Percentiles rank a stretch among this genome's conserved stretches.
Evolutionary conservation across 2,797 vertebrate genomes (phyloP).

Genomic region (Microchirus variegatus): DNA sequence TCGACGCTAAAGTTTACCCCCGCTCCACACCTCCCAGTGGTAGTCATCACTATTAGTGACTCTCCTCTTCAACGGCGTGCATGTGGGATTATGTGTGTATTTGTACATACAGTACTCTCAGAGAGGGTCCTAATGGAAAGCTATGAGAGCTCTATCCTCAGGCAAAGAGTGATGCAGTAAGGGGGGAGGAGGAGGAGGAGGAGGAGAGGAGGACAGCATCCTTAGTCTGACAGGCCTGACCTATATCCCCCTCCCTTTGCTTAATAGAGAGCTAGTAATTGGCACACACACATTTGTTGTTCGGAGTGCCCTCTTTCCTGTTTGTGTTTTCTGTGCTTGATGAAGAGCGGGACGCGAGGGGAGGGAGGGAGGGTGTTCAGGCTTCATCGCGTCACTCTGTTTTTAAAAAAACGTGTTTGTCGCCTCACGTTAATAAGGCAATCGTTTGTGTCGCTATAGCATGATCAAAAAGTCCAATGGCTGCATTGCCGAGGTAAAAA

Average conservation of each 20-base stretch:
- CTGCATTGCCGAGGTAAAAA: conserved; percentile 9
- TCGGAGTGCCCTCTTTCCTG: conserved; percentile 11
- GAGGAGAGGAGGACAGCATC: conserved; percentile 82
- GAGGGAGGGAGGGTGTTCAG: conserved; percentile 6
- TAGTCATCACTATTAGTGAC: conserved; percentile 85
- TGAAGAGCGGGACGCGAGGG: neutral
- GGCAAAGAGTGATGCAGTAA: conserved; percentile 82
- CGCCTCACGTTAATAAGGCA: conserved; percentile 17
- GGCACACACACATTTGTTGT: conserved; percentile 48
- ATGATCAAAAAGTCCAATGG: conserved; percentile 15
- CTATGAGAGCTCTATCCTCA: conserved; percentile 89
- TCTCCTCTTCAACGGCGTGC: conserved; percentile 84
- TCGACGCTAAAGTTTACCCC: no score
- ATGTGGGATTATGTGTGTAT: conserved; percentile 54
- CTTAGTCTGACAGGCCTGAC: conserved; percentile 94
- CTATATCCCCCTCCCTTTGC: conserved; percentile 83
- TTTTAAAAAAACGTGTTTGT: conserved; percentile 19
- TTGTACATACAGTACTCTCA: conserved; percentile 86
- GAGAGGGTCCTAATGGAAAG: conserved; percentile 89
- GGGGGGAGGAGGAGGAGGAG: conserved; percentile 81
- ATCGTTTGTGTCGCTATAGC: conserved; percentile 13
- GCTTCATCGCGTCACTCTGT: neutral
- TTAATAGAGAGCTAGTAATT: conserved; percentile 60
- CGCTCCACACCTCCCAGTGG: conserved; percentile 78
- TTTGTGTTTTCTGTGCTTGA: conserved; percentile 22